These are phyloP conservation scores for Lasioglossum zephyrum DNA, from an alignment of 2,888 invertebrate species.

Conservation along the genomic window DNA sequence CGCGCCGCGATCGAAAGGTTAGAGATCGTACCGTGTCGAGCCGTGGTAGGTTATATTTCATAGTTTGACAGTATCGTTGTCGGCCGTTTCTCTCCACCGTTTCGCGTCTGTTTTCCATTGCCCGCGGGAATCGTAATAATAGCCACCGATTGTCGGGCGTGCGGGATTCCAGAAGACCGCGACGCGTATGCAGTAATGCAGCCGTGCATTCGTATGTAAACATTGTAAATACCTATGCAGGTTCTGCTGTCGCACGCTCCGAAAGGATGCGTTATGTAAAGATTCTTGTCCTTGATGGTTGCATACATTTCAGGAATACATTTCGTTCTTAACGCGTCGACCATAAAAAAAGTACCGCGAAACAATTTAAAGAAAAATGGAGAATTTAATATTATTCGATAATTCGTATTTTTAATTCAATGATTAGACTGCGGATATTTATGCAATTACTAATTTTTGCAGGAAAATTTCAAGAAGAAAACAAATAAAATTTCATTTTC, in stretches of 20 bases:
- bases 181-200: slow-evolving; percentile 4
- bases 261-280: slow-evolving; percentile 60
- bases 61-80: slow-evolving; percentile 22
- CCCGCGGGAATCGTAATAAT: neutral
- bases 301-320: slow-evolving; percentile 40
- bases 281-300: slow-evolving; percentile 51
- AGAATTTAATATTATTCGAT: neutral
- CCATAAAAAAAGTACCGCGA: neutral
- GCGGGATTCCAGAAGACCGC: neutral
- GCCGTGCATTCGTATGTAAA: slow-evolving; percentile 13
- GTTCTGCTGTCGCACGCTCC: slow-evolving; percentile 30
- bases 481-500: too few species aligned
- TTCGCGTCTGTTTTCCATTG: neutral
- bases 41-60: slow-evolving; percentile 61
- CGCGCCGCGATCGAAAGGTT: neutral
- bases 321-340: neutral
- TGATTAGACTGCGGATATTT: too few species aligned
- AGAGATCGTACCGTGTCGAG: neutral
- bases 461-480: too few species aligned
- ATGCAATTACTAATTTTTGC: too few species aligned
- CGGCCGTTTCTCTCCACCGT: neutral
- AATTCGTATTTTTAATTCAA: neutral
- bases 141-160: neutral
- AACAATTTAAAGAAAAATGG: neutral
- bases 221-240: slow-evolving; percentile 25